Evolutionary conservation across 2,888 invertebrate species (phyloP), one percentile per base, ranked within the genome.

Genomic region (Trachelus iudaicus): DNA sequence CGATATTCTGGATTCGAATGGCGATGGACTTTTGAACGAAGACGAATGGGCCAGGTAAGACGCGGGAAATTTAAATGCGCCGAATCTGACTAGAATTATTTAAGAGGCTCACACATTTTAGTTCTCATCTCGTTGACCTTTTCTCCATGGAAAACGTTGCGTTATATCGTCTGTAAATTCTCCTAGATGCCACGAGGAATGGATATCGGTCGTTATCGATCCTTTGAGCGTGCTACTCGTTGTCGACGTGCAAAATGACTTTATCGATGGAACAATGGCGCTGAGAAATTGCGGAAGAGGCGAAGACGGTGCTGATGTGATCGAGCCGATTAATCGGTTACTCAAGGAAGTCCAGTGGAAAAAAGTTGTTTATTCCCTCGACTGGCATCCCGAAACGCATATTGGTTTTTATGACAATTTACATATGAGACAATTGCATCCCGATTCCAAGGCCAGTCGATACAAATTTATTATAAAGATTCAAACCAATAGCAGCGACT

Each of bases 181-280:
- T 31, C 15, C 9, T 31, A 71, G 95, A 90, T 97, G 97, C 90
- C 96, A 96, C 95, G 95, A 96, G 90, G 95, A 96, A 86, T 97
- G 97, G 97, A 96, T 97, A 83, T 95, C 95, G 94, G 95, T 95
- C 87, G 83, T 81, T 15, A 13, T 87, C 33, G 94, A 96, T 76
- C 97, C 97, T 31, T 94, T 96, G 80, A 96, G 95, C 88, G 97
- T 96, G 56, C 95, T 99, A 90, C 92, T 99, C 81, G 94, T 98
- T 81, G 97, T 99, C 81, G 99, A 99, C 92, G 97, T 99, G n/a
- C 99, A 99, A 93, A 99, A 99, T 92, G 99, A 99, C 93, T 99
- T 99, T 92, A 98, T 99, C 88, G 95, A 95, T 79, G 99, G 99
- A 69, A 96, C 97, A 9, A 94, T 99, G 87, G 96, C 98, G 90